Percentiles rank a stretch among this genome's conserved stretches.
phyloP scores from a whole-genome alignment of 2,888 invertebrate species.

The Fissipunctia ypsillon region DNA sequence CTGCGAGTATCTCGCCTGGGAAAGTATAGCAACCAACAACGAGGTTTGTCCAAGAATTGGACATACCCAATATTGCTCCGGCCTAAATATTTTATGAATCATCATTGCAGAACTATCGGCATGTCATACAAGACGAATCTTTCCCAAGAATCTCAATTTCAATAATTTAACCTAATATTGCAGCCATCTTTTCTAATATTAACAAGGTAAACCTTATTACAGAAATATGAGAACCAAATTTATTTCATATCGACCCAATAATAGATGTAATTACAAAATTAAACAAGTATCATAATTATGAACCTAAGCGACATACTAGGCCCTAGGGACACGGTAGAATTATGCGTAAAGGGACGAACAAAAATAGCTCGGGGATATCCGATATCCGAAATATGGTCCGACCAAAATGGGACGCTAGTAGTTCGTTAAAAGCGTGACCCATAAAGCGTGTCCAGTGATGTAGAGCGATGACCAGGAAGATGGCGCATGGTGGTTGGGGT shows the following conservation, averaged over 20 bases:
- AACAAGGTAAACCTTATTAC: slow-evolving; percentile 11
- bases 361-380: slow-evolving; percentile 60
- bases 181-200: neutral
- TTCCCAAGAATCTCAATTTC: neutral
- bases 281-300: neutral
- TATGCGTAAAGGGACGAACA: slow-evolving; percentile 58
- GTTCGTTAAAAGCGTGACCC: slow-evolving; percentile 74
- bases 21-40: no score
- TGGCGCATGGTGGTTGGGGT: slow-evolving; percentile 20
- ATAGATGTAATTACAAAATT: slow-evolving; percentile 14
- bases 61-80: neutral
- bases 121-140: neutral
- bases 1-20: no score
- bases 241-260: neutral
- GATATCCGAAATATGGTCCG: slow-evolving; percentile 66
- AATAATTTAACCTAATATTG: neutral
- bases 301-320: slow-evolving; percentile 4
- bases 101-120: neutral
- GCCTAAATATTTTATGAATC: neutral
- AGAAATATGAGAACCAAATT: slow-evolving; percentile 19
- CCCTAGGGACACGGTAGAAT: slow-evolving; percentile 15
- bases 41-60: no score
- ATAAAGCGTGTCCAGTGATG: slow-evolving; percentile 65
- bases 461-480: slow-evolving; percentile 39
- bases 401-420: slow-evolving; percentile 74